Base-by-base conservation (phyloP, 1,140 invertebrate genomes). In the Pogonomyrmex californicus region DNA sequence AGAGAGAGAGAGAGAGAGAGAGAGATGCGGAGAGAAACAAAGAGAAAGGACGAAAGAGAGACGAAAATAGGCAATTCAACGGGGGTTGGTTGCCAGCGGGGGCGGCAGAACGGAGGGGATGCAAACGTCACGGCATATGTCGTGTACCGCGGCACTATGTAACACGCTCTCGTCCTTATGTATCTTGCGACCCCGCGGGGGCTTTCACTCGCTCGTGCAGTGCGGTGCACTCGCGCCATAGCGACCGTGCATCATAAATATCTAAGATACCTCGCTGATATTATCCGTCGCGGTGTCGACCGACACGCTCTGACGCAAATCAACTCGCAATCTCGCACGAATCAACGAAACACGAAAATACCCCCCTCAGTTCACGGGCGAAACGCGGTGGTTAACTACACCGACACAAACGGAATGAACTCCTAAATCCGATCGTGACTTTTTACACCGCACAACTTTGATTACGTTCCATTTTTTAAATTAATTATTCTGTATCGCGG, bases 101-200 rank as follows among this genome's bases (percentile, higher is more conserved):
- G 68, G 51, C 51, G 85, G 62, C 51, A 17, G 66, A 33, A 30
- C 17, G 62, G 30, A 71, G 56, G 65, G 44, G 62, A 54, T 12
- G 62, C 63, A 86, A 78, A 90, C 86, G 90, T 91, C 93, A 93
- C 92, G 92, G 87, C 89, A 93, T 91, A 90, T 94, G 87, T 91
- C 93, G 93, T 94, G 93, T 70, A 79, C 88, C 75, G 65, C 56
- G 65, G 91, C 88, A 92, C 88, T 94, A 92, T 90, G 89, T 94
- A 93, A 93, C 68, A 68, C 85, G 86, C 85, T 88, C 86, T 91
- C 85, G 81, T 91, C 89, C 85, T 90, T 86, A 63, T 91, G 66
- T 88, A 86, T 62, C 87, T 86, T 76, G 70, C 71, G 30, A 70
- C 60, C 76, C 60, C 36, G 47, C 68, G 75, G 44, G 75, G 30